Evolutionary conservation across 2,113 vertebrate genomes (phyloP), one percentile per base, ranked within the genome.

Genomic region (Festucalex cinctus): DNA sequence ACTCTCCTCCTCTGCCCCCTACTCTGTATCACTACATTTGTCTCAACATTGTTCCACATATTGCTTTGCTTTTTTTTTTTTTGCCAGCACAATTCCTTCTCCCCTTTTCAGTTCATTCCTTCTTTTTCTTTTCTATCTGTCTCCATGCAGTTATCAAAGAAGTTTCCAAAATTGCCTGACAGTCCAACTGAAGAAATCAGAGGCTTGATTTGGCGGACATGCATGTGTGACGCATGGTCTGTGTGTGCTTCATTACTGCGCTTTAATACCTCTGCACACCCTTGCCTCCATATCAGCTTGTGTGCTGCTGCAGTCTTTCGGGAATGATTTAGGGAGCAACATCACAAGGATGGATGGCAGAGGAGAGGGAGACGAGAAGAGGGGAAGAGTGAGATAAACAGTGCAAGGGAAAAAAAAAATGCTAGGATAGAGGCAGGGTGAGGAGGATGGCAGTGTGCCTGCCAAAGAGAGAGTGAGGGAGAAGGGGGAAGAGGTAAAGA

Each of bases 241-340:
- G 17, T 22, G 51, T 51, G 65, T 39, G 63, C 12, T 26, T 73
- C 61, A 69, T 81, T 65, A 71, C 73, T 59, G 66, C 22, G 53
- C 69, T 76, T 81, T 80, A 81, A 83, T 57, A 68, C 76, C 65
- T 51, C 72, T 44, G 75, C 75, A 75, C 76, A 76, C 76, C 66
- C 64, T 58, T 12, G 37, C 70, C 71, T 77, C 75, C 76, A 78
- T 72, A 74, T 63, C 79, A 82, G 80, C 75, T 41, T 65, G 75
- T 72, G 69, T 79, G 65, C 67, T 81, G 77, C 85, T 82, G 88
- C 83, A 80, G 84, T 78, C 84, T 71, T 65, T 74, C 43, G 70
- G 81, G 69, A 73, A 46, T 82, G 77, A 78, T 80, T 81, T 80
- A 81, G 59, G 58, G 32, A 51, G 44, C 22, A 46, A 64, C 57